phyloP scores from a whole-genome alignment of 64 coral and sea anemone genomes.

The Pocillopora verrucosa region DNA sequence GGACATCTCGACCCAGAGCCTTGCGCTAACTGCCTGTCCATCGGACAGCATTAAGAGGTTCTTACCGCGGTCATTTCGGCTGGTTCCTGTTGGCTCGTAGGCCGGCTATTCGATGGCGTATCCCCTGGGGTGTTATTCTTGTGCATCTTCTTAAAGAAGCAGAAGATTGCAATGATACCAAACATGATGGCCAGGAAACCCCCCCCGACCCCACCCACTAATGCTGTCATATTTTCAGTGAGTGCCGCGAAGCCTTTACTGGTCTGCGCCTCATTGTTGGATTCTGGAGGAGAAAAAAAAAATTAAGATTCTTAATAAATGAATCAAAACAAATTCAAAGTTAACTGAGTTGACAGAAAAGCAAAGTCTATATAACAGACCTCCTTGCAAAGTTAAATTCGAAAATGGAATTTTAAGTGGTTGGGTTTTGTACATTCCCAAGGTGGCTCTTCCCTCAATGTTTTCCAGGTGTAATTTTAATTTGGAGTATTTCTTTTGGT shows the following conservation, averaged over 20 bases:
- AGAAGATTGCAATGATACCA: slow-evolving; percentile 67
- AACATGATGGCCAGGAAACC: slow-evolving; percentile 75
- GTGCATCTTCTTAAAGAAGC: slow-evolving; percentile 82
- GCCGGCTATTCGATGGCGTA: slow-evolving; percentile 65
- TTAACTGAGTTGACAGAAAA: not conserved
- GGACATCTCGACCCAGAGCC: no score
- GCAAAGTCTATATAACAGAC: not conserved
- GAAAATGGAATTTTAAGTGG: no score
- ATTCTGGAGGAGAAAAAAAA: slow-evolving; percentile 50
- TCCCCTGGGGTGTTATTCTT: slow-evolving; percentile 46
- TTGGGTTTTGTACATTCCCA: no score
- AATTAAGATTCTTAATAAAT: not conserved
- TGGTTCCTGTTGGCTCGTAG: slow-evolving; percentile 65
- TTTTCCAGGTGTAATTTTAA: no score
- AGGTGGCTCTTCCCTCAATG: no score
- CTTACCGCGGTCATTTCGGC: slow-evolving; percentile 60
- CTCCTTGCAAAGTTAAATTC: no score
- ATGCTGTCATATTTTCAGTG: slow-evolving; percentile 48
- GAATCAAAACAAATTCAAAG: not conserved
- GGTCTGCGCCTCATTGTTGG: slow-evolving; percentile 34
- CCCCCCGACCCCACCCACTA: slow-evolving; percentile 77
- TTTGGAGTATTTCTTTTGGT: no score
- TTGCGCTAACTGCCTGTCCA: no score
- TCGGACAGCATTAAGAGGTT: no score
- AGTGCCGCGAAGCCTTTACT: slow-evolving; percentile 23